phyloP scores from a whole-genome alignment of 1,140 invertebrate genomes.

The Notospermus geniculatus region DNA sequence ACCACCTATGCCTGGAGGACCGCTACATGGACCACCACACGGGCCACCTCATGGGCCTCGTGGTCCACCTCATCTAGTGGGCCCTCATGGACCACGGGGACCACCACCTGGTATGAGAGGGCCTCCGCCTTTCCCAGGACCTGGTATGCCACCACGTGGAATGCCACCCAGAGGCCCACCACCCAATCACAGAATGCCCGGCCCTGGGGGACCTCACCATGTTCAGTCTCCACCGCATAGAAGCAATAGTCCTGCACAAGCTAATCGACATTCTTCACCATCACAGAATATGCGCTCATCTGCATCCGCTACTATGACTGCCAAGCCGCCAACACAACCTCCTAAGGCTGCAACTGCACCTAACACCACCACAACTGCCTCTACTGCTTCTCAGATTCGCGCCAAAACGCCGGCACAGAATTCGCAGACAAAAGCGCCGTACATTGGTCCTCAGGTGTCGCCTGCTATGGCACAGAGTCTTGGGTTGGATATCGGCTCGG shows the following conservation, averaged over 20 bases:
- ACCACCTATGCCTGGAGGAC: neutral
- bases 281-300: neutral
- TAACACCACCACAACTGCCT: neutral
- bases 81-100: neutral
- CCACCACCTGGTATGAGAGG: too few species aligned
- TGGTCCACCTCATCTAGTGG: too few species aligned
- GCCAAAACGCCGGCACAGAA: too few species aligned
- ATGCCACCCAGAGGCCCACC: neutral
- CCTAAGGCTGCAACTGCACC: neutral
- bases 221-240: neutral
- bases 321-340: neutral
- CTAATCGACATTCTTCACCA: too few species aligned
- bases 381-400: too few species aligned
- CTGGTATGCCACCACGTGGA: too few species aligned
- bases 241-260: too few species aligned
- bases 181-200: neutral
- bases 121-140: too few species aligned
- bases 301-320: slow-evolving; percentile 2
- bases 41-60: slow-evolving; percentile 1
- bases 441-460: slow-evolving; percentile 8
- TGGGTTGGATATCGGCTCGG: neutral
- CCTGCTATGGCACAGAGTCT: slow-evolving; percentile 7
- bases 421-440: neutral
- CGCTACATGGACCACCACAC: neutral
- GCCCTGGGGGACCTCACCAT: neutral